Conservation (phyloP, 2,888 invertebrate species). For the Phaedon cochleariae region DNA sequence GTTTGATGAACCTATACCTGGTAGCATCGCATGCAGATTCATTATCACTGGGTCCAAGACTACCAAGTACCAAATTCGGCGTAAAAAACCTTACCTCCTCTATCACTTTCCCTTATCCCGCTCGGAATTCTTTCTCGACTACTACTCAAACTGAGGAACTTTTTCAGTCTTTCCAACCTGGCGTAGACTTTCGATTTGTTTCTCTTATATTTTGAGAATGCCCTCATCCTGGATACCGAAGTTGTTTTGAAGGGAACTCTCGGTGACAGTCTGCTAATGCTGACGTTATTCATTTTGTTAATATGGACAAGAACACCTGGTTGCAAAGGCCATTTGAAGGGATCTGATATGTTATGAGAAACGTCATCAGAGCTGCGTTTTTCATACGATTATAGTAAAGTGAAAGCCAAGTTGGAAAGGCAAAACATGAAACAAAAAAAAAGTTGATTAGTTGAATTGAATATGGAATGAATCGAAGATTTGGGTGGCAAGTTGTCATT, state of each 20-base stretch:
- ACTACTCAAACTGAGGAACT: constrained; percentile 54
- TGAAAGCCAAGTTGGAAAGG: constrained; percentile 42
- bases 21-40: no score
- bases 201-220: constrained; percentile 51
- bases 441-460: no score
- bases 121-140: constrained; percentile 59
- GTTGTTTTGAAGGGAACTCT: constrained; percentile 52
- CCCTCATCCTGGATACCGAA: constrained; percentile 41
- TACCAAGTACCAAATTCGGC: not conserved
- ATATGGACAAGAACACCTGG: constrained; percentile 90
- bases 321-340: constrained; percentile 84
- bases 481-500: no score
- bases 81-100: constrained; percentile 61
- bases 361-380: constrained; percentile 63
- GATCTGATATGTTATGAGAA: constrained; percentile 53
- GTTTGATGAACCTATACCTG: no score
- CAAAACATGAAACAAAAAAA: constrained; percentile 49
- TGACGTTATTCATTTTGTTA: constrained; percentile 79
- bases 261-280: constrained; percentile 53
- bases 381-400: not conserved
- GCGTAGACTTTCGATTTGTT: constrained; percentile 57
- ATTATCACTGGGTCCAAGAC: no score
- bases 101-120: constrained; percentile 62
- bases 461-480: no score
- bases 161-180: constrained; percentile 56